Evolutionary conservation across 2,113 vertebrate genomes (phyloP).

Genomic region (Nipponia nippon): DNA sequence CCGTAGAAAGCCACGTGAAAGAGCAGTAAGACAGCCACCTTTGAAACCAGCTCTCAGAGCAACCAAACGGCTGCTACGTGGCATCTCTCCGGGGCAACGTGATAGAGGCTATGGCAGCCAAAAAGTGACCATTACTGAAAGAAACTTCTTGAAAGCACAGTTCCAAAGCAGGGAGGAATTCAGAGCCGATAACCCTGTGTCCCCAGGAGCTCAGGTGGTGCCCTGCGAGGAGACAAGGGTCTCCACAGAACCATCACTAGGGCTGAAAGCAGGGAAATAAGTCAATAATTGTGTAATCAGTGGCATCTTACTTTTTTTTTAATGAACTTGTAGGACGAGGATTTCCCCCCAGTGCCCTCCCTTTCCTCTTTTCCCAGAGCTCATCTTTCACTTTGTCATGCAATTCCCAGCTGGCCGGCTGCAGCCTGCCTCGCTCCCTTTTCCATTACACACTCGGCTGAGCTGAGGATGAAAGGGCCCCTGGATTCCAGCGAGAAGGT

Average conservation of each 20-base stretch:
- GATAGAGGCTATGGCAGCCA: not conserved
- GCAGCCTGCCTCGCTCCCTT: conserved; percentile 75
- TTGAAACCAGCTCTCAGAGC: not conserved
- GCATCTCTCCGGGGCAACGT: not conserved
- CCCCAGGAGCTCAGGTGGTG: not conserved
- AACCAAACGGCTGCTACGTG: not conserved
- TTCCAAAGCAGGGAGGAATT: not conserved
- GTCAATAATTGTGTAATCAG: not conserved
- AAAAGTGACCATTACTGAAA: not conserved
- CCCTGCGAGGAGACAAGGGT: not conserved
- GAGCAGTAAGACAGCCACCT: not conserved
- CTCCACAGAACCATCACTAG: not conserved
- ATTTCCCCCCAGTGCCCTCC: not conserved
- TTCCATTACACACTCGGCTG: conserved; percentile 94
- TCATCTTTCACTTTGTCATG: conserved; percentile 63
- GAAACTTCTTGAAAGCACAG: not conserved
- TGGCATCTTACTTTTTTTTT: conserved; percentile 18
- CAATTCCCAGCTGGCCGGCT: conserved; percentile 67
- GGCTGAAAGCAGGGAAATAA: not conserved
- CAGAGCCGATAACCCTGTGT: accelerated
- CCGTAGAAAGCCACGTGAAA: not conserved
- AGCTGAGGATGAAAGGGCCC: conserved; percentile 70
- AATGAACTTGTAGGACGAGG: conserved; percentile 59
- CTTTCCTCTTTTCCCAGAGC: not conserved
- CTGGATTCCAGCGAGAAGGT: conserved; percentile 57